Evolutionary conservation across 2,113 vertebrate species (phyloP).

Genomic region (Xiphias gladius): DNA sequence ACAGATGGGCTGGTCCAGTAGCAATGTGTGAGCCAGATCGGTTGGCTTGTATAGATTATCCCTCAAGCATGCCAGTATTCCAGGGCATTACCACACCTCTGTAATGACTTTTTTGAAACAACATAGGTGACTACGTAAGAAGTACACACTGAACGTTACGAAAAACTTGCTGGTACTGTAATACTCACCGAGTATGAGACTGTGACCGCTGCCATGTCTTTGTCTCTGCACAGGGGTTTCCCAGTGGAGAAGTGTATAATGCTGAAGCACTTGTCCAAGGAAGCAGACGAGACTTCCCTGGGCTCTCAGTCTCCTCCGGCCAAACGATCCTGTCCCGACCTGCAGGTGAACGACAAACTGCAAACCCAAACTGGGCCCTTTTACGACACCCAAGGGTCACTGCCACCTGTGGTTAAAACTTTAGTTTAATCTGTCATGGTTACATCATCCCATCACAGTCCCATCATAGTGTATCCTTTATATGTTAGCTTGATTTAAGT

Average conservation of each 20-base stretch:
- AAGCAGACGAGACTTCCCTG: conserved; percentile 75
- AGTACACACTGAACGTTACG: no score
- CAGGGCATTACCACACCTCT: no score
- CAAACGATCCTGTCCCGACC: conserved; percentile 90
- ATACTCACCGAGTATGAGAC: rapidly evolving
- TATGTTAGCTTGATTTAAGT: background rate
- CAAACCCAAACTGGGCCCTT: background rate
- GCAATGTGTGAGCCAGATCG: no score
- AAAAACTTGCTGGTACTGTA: no score
- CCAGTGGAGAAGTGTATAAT: conserved; percentile 88
- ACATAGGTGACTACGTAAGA: no score
- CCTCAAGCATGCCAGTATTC: no score
- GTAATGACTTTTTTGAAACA: no score
- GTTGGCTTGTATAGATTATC: no score
- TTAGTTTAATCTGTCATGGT: background rate
- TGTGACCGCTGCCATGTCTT: background rate
- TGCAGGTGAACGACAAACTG: conserved; percentile 86
- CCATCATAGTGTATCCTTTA: background rate
- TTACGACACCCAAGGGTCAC: background rate
- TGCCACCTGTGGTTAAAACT: background rate
- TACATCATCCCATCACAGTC: background rate
- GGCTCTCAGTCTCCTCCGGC: conserved; percentile 89
- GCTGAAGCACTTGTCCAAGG: conserved; percentile 93
- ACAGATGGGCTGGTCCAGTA: no score
- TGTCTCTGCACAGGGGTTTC: conserved; percentile 82